Percentiles rank a stretch among this genome's conserved stretches.
phyloP scores from a whole-genome alignment of 2,113 vertebrate genomes.

The Phylloscopus trochiloides region DNA sequence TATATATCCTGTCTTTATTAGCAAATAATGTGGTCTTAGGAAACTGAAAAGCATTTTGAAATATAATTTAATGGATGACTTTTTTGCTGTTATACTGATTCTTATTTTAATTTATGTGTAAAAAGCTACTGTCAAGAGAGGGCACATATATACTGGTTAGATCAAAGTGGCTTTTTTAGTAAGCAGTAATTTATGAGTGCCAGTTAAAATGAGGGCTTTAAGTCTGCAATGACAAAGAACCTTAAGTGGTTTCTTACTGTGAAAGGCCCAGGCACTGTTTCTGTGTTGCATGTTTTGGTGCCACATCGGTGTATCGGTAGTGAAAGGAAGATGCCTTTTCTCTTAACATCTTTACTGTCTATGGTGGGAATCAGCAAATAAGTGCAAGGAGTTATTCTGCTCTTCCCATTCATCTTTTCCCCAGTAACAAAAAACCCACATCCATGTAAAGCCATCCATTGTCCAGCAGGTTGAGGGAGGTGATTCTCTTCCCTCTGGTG shows the following conservation, averaged over 20 bases:
- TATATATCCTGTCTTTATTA: neutral
- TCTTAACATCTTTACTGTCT: neutral
- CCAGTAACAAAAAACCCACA: neutral
- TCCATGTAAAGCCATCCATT: neutral
- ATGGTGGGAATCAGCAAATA: neutral
- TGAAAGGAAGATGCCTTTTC: neutral
- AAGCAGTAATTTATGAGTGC: neutral
- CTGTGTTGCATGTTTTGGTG: neutral
- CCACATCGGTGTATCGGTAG: fast-evolving
- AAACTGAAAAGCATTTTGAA: neutral
- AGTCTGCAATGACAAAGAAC: neutral
- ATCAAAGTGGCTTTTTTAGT: neutral
- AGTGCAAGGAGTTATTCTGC: neutral
- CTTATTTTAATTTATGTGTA: neutral
- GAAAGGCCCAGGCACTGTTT: neutral
- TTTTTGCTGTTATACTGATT: neutral
- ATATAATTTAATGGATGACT: neutral
- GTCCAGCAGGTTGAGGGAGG: neutral
- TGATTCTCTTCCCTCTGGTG: neutral
- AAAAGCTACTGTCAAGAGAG: neutral
- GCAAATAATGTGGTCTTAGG: neutral
- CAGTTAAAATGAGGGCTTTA: neutral
- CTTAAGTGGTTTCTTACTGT: neutral
- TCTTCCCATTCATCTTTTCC: neutral
- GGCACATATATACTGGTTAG: neutral